Percentiles rank a stretch among this genome's conserved stretches.
Evolutionary conservation across 23 tunicate genomes (phyloP).

Genomic region (Pegea sp.): DNA sequence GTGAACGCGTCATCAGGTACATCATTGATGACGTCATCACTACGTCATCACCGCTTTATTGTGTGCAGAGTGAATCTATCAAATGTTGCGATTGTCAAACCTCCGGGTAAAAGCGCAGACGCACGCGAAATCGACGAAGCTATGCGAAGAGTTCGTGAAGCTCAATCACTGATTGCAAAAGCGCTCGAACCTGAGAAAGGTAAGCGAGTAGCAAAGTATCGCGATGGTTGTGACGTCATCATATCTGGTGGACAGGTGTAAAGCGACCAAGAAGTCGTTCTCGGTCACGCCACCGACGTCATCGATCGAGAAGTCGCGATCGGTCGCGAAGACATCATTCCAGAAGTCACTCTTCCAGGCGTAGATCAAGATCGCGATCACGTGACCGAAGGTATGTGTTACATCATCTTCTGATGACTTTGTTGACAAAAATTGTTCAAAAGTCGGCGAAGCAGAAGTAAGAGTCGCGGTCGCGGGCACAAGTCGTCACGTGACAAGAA

Average conservation of each 20-base stretch:
- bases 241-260: not conserved
- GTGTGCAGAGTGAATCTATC: conserved; percentile 66
- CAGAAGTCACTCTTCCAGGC: conserved; percentile 6
- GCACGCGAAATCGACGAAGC: conserved; percentile 86
- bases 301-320: conserved; percentile 49
- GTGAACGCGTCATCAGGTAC: conserved; percentile 55
- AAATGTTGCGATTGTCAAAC: conserved; percentile 68
- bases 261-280: conserved; percentile 34
- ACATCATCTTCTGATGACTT: too few species aligned
- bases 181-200: conserved; percentile 57
- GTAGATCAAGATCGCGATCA: conserved; percentile 49
- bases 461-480: too few species aligned
- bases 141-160: conserved; percentile 71
- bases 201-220: too few species aligned
- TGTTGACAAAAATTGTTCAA: too few species aligned
- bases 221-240: not conserved
- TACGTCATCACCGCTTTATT: too few species aligned
- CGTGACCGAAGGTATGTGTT: too few species aligned
- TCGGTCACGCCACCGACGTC: conserved; percentile 40
- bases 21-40: too few species aligned
- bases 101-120: conserved; percentile 15
- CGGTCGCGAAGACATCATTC: conserved; percentile 16
- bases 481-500: too few species aligned
- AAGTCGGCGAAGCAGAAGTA: too few species aligned
- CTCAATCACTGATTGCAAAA: conserved; percentile 55